These are phyloP conservation scores for Drosophila pruinosa DNA, from an alignment of 1,140 invertebrate genomes.

Conservation along the genomic window DNA sequence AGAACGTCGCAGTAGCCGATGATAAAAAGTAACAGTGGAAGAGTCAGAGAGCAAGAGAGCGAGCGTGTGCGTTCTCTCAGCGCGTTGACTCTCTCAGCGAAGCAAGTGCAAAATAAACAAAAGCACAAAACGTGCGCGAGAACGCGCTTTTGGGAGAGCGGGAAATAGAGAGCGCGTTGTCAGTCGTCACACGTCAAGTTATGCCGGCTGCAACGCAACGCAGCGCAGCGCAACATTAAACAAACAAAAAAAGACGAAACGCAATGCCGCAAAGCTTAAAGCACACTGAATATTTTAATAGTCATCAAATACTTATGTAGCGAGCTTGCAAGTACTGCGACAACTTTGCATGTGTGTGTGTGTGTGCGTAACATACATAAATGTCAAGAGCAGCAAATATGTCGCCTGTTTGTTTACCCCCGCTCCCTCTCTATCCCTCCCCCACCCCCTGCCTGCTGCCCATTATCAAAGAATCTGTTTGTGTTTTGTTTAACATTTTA, in stretches of 20 bases:
- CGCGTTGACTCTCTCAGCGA: slow-evolving; percentile 8
- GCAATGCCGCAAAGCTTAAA: slow-evolving; percentile 47
- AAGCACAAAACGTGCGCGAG: slow-evolving; percentile 66
- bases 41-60: slow-evolving; percentile 13
- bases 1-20: slow-evolving; percentile 44
- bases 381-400: slow-evolving; percentile 24
- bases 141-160: not conserved
- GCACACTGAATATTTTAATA: slow-evolving; percentile 61
- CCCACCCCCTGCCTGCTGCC: not conserved
- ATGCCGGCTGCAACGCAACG: slow-evolving; percentile 43
- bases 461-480: slow-evolving; percentile 9
- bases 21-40: slow-evolving; percentile 50
- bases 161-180: not conserved
- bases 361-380: slow-evolving; percentile 17
- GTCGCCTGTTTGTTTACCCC: slow-evolving; percentile 33
- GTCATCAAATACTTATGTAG: slow-evolving; percentile 51
- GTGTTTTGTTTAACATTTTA: slow-evolving; percentile 35
- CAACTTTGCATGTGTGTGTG: not conserved
- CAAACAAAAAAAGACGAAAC: slow-evolving; percentile 57
- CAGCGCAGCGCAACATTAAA: slow-evolving; percentile 16
- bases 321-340: not conserved
- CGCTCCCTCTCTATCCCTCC: not conserved
- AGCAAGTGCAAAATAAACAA: slow-evolving; percentile 61
- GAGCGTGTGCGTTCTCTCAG: not conserved
- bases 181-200: not conserved